Evolutionary conservation across 2,888 invertebrate species (phyloP).

Genomic region (Tetranychus truncatus): DNA sequence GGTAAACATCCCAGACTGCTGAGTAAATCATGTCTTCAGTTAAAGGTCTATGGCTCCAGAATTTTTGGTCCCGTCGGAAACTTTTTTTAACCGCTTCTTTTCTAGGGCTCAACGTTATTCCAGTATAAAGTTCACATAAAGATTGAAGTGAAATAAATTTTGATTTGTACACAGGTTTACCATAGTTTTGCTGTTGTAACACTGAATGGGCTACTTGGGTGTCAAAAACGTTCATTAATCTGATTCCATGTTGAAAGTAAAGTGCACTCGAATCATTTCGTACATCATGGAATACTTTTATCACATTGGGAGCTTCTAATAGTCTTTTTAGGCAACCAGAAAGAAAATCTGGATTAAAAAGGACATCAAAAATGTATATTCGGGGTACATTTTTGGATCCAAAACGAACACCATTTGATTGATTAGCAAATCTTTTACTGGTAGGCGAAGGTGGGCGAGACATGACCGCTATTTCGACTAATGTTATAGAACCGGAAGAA

Average conservation of each 20-base stretch:
- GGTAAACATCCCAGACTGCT: constrained; percentile 69
- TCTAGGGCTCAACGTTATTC: constrained; percentile 59
- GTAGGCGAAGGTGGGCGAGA: neutral
- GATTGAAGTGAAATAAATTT: constrained; percentile 80
- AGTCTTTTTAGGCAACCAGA: constrained; percentile 59
- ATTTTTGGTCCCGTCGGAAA: constrained; percentile 36
- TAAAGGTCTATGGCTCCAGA: constrained; percentile 62
- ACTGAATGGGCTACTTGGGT: constrained; percentile 81
- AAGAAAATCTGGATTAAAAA: constrained; percentile 61
- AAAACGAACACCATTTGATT: neutral
- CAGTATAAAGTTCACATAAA: constrained; percentile 69
- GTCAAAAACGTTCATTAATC: constrained; percentile 66
- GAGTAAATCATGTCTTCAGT: constrained; percentile 77
- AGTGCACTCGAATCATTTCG: constrained; percentile 75
- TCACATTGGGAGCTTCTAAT: constrained; percentile 56
- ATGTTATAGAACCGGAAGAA: constrained; percentile 63
- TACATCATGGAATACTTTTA: constrained; percentile 79
- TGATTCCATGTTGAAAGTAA: constrained; percentile 63
- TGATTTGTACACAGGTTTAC: constrained; percentile 78
- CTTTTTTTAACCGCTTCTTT: constrained; percentile 49
- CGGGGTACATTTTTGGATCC: constrained; percentile 29
- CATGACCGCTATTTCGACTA: constrained; percentile 45
- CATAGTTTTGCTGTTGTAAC: constrained; percentile 67
- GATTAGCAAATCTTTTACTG: neutral
- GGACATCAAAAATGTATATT: constrained; percentile 68